phyloP scores from a whole-genome alignment of 2,113 vertebrate genomes.

The Fulica atra region DNA sequence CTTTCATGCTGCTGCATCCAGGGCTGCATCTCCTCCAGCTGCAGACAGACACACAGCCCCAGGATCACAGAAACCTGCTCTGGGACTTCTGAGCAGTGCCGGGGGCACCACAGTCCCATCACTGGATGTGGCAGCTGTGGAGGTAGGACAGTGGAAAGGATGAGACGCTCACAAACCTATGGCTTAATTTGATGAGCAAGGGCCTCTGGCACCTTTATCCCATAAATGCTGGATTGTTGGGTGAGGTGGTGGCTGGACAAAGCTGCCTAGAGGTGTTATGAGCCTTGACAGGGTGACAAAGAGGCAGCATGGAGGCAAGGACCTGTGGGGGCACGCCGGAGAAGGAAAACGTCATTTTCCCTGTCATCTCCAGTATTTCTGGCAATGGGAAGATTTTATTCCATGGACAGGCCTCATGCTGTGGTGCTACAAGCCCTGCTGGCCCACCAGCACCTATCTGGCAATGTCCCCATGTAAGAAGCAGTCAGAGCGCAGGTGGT shows the following conservation, averaged over 20 bases:
- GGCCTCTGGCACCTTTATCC: neutral
- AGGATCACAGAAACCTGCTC: conserved; percentile 70
- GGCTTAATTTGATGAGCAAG: neutral
- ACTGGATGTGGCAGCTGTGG: neutral
- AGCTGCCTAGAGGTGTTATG: neutral
- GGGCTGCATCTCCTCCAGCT: conserved; percentile 79
- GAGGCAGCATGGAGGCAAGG: neutral
- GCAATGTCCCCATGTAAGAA: too few species aligned
- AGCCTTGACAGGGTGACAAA: neutral
- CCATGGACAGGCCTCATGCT: neutral
- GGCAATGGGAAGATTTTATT: neutral
- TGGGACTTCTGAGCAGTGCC: conserved; percentile 73
- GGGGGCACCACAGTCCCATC: conserved; percentile 72
- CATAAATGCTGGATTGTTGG: neutral
- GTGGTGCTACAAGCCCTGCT: neutral
- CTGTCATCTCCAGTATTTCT: too few species aligned
- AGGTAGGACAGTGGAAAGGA: neutral
- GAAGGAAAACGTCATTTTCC: neutral
- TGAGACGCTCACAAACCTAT: too few species aligned
- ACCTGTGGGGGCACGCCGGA: too few species aligned
- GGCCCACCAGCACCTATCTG: accelerated
- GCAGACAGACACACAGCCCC: conserved; percentile 72
- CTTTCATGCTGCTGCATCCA: conserved; percentile 71
- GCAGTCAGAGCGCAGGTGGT: neutral
- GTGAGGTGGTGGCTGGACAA: neutral